Evolutionary conservation across 2,113 vertebrate genomes (phyloP), one percentile per base, ranked within the genome.

Genomic region (Acanthochromis polyacanthus): DNA sequence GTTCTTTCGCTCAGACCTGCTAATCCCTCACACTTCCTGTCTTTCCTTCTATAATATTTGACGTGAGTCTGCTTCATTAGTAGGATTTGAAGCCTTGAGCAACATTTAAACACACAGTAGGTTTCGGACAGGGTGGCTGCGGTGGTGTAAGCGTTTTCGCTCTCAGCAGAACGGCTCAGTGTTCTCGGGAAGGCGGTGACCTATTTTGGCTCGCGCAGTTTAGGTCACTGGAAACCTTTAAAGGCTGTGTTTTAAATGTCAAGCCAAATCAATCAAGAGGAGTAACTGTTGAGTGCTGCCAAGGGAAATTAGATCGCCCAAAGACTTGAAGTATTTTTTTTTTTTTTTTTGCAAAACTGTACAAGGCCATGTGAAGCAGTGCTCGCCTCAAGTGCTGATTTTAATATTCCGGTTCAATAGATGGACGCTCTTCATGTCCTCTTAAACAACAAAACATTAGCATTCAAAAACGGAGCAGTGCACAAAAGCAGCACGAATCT

Each of bases 21-120:
- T 80, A 85, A 71, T 88, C 73, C 72, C 56, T 56, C 53, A 51
- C n/a, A 19, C 68, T 3, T 25, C 3, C 25, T 50, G 58, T 22
- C 64, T 71, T 55, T 51, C 50, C 36, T 43, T 85, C 61, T 48
- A 36, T 8, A 36, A 8, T 36, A 14, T 78, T 22, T 78, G 74
- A 81, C 74, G 56, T 48, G 64, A 68, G 80, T 43, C 77, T 51
- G 57, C 73, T 75, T 69, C 32, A 59, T 80, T 78, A 75, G 60
- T 23, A 8, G 46, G 51, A 72, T 71, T 74, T 83, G 11, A 78
- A 78, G 62, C 66, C 83, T n/a, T n/a, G 53, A 71, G 66, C 59
- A 32, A 61, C 70, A 81, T 86, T 83, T 80, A 70, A 73, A 59
- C 43, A 69, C 46, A 45, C 40, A 63, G 32, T 10, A 19, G 64